phyloP scores from a whole-genome alignment of 1,140 invertebrate species.

The Dinoponera quadriceps region DNA sequence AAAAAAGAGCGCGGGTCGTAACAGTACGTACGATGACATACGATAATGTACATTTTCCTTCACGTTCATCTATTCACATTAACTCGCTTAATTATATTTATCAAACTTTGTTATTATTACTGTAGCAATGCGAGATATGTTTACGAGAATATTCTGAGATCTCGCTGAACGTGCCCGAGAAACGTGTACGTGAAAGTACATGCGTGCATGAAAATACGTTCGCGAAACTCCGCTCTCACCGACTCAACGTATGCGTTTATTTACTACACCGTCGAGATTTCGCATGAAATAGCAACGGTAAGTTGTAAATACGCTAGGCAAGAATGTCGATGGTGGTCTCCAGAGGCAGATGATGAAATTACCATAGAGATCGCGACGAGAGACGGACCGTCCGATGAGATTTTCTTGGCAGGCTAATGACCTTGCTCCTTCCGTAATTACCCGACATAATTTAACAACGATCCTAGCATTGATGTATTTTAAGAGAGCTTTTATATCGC shows the following conservation, averaged over 20 bases:
- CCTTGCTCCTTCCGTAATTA: slow-evolving; percentile 9
- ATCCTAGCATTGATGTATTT: neutral
- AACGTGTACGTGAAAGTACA: neutral
- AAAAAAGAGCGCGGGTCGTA: too few species aligned
- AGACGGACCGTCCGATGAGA: neutral
- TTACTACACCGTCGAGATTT: slow-evolving; percentile 13
- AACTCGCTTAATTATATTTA: slow-evolving; percentile 5
- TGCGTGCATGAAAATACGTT: neutral
- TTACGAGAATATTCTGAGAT: slow-evolving; percentile 22
- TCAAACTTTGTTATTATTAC: neutral
- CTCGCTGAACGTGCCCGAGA: neutral
- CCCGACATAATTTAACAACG: neutral
- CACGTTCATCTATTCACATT: neutral
- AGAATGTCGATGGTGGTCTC: slow-evolving; percentile 7
- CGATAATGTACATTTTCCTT: neutral
- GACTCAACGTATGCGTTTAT: slow-evolving; percentile 17
- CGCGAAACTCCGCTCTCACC: slow-evolving; percentile 14
- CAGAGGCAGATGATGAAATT: slow-evolving; percentile 35
- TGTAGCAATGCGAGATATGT: neutral
- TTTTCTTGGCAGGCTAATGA: neutral
- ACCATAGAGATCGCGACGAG: slow-evolving; percentile 7
- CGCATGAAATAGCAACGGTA: slow-evolving; percentile 12
- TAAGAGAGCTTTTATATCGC: neutral
- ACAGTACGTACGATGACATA: too few species aligned
- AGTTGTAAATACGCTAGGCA: slow-evolving; percentile 14